Conservation (phyloP, 2,113 vertebrate species). For the Craseonycteris thonglongyai region DNA sequence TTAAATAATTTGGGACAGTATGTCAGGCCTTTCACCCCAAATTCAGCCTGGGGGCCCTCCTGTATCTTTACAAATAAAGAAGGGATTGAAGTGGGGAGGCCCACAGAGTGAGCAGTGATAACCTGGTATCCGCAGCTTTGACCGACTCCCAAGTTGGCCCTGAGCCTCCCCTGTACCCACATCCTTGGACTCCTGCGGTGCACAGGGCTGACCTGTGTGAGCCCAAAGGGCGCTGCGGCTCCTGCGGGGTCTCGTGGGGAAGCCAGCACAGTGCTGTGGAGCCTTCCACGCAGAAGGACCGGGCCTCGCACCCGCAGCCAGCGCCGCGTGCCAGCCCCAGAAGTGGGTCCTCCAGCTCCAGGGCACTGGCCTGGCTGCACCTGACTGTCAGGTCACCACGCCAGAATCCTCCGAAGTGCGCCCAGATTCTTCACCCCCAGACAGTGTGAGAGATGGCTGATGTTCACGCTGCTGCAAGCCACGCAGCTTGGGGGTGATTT, state of each 20-base stretch:
- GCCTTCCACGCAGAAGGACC: too few relatives aligned
- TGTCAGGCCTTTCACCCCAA: not conserved
- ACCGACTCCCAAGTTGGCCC: not conserved
- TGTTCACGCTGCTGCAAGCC: not conserved
- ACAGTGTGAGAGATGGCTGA: not conserved
- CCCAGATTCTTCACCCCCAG: not conserved
- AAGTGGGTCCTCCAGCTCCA: not conserved
- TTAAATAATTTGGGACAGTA: not conserved
- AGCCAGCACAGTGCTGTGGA: not conserved
- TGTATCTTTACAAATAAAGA: not conserved
- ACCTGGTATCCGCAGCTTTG: not conserved
- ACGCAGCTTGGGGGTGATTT: not conserved
- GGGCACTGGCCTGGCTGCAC: too few relatives aligned
- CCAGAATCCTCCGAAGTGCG: not conserved
- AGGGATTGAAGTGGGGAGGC: not conserved
- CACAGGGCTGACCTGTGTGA: not conserved
- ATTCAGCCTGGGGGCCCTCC: not conserved
- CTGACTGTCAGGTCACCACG: not conserved
- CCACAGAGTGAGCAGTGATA: not conserved
- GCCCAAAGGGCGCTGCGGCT: not conserved
- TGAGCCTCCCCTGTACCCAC: not conserved
- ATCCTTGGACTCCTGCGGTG: not conserved
- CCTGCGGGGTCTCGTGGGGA: not conserved
- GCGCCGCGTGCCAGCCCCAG: too few relatives aligned
- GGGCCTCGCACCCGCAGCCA: not conserved